Evolutionary conservation across 2,113 vertebrate genomes (phyloP).

Genomic region (Ia io): DNA sequence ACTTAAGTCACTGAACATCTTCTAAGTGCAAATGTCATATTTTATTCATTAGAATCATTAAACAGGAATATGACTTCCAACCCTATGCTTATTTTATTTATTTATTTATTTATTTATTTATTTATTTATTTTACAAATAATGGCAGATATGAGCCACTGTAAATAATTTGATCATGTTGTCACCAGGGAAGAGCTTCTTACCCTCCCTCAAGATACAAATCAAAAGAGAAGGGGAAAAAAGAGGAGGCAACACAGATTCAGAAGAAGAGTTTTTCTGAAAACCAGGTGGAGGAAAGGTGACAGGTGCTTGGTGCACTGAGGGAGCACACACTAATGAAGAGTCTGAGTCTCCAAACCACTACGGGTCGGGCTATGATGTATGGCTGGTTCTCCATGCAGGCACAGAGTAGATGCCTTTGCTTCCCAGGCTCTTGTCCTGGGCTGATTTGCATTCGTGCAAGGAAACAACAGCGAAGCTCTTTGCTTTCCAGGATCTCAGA

Average conservation of each 20-base stretch:
- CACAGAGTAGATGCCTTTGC: not conserved
- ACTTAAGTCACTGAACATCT: not conserved
- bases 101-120: too few species aligned
- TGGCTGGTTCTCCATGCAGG: not conserved
- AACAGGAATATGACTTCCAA: not conserved
- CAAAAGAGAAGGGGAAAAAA: not conserved
- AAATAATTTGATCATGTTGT: not conserved
- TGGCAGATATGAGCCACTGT: not conserved
- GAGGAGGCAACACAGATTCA: not conserved
- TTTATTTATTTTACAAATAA: not conserved
- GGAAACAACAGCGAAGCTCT: not conserved
- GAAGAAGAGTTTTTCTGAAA: not conserved
- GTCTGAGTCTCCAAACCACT: accelerated
- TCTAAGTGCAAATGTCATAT: not conserved
- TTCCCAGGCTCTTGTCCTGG: too few species aligned
- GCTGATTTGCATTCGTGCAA: not conserved
- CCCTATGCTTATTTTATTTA: not conserved
- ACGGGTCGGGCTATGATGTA: not conserved
- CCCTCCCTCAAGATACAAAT: not conserved
- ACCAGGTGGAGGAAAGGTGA: not conserved
- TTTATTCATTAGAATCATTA: not conserved
- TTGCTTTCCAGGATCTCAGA: not conserved
- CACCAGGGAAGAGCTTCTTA: not conserved
- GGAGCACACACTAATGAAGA: not conserved
- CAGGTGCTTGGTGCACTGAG: not conserved